Evolutionary conservation across 2,797 vertebrate genomes (phyloP).

Genomic region (Darevskia mixta): DNA sequence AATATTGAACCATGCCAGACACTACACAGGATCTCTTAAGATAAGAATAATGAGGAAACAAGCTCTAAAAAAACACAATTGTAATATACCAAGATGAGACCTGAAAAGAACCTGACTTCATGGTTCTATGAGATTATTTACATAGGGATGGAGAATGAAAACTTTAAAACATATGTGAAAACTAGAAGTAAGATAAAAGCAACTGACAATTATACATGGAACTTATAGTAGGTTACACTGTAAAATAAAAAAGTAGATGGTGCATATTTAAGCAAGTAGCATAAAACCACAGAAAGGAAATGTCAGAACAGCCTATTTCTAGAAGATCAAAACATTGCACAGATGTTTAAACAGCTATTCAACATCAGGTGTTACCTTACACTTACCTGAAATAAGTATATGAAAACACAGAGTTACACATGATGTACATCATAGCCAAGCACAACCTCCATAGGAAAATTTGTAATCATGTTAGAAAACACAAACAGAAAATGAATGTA

Average conservation of each 20-base stretch:
- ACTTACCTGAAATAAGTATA: conserved; percentile 1
- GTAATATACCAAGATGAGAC: neutral
- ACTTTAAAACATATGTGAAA: neutral
- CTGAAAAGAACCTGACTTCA: neutral
- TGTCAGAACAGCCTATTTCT: conserved; percentile 1
- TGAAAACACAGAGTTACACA: neutral
- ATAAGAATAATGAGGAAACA: neutral
- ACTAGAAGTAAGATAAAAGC: conserved; percentile 2
- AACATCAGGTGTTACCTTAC: neutral
- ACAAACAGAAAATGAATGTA: too few relatives aligned
- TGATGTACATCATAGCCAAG: neutral
- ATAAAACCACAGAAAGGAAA: conserved; percentile 20
- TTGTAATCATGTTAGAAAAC: neutral
- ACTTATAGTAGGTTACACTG: neutral
- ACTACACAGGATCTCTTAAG: neutral
- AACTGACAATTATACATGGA: conserved; percentile 30
- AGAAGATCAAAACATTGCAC: conserved; percentile 23
- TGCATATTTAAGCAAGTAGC: conserved; percentile 10
- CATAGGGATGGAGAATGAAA: neutral
- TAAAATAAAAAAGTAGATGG: conserved; percentile 15
- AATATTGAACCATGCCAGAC: neutral
- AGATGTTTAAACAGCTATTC: neutral
- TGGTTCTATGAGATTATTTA: neutral
- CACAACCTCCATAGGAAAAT: neutral
- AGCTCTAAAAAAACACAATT: neutral